Evolutionary conservation across 2,797 vertebrate genomes (phyloP).

Genomic region (Apodemus agrarius): DNA sequence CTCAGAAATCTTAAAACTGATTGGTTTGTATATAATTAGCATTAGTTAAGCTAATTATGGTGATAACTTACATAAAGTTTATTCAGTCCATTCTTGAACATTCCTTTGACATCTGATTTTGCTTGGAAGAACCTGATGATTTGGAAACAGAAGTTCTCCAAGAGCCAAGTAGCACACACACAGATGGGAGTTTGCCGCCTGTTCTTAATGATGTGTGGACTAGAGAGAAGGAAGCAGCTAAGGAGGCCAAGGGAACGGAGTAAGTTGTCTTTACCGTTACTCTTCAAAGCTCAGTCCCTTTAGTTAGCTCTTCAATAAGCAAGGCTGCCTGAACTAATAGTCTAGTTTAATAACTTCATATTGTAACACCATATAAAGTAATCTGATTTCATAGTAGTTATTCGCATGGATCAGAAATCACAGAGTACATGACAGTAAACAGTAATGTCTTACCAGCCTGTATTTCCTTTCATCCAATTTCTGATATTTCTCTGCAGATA

Average conservation of each 20-base stretch:
- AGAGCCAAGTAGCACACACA: constrained; percentile 82
- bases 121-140: constrained; percentile 89
- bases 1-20: background rate
- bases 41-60: background rate
- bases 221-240: constrained; percentile 81
- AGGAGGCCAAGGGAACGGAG: constrained; percentile 85
- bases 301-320: background rate
- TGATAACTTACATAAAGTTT: constrained; percentile 32
- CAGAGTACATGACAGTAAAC: background rate
- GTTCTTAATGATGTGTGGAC: constrained; percentile 91
- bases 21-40: background rate
- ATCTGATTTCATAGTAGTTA: constrained; percentile 46
- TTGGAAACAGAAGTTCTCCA: constrained; percentile 92
- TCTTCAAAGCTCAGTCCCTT: background rate
- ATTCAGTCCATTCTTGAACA: constrained; percentile 13
- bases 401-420: constrained; percentile 33
- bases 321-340: background rate
- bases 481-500: constrained; percentile 2
- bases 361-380: background rate
- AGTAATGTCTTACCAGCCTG: background rate
- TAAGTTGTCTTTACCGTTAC: constrained; percentile 74
- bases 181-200: constrained; percentile 77
- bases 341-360: background rate
- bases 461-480: background rate
- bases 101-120: constrained; percentile 51